phyloP scores from a whole-genome alignment of 2,888 invertebrate species.

The Agriopis marginaria region DNA sequence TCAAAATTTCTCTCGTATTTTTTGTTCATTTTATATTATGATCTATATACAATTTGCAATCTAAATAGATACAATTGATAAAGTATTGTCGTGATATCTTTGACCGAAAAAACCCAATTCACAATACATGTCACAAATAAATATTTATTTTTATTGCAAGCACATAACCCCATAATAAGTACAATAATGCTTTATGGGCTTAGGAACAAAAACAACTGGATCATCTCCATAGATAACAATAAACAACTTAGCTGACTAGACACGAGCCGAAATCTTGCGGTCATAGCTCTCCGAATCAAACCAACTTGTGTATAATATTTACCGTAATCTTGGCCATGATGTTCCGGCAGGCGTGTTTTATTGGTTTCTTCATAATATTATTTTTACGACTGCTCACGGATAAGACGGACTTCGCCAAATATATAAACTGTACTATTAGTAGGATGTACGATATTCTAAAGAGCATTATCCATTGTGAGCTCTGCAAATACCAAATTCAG shows the following conservation, averaged over 20 bases:
- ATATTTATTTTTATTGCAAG: too few species aligned
- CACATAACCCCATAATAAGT: background rate
- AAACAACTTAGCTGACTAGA: background rate
- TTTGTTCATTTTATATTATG: background rate
- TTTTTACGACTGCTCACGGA: conserved; percentile 33
- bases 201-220: background rate
- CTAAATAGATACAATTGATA: too few species aligned
- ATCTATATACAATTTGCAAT: background rate
- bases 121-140: too few species aligned
- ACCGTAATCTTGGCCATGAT: conserved; percentile 28
- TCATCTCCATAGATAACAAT: background rate
- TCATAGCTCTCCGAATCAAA: conserved; percentile 11
- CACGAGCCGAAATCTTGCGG: conserved; percentile 10
- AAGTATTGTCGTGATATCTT: background rate
- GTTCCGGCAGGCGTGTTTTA: conserved; percentile 35
- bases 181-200: background rate
- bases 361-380: conserved; percentile 32
- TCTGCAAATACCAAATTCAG: too few species aligned
- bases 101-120: background rate
- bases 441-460: background rate
- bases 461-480: too few species aligned
- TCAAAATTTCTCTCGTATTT: background rate
- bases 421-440: background rate
- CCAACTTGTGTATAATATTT: conserved; percentile 18
- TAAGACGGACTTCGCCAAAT: conserved; percentile 10